phyloP scores from a whole-genome alignment of 2,888 invertebrate species.

The Anagyrus pseudococci region DNA sequence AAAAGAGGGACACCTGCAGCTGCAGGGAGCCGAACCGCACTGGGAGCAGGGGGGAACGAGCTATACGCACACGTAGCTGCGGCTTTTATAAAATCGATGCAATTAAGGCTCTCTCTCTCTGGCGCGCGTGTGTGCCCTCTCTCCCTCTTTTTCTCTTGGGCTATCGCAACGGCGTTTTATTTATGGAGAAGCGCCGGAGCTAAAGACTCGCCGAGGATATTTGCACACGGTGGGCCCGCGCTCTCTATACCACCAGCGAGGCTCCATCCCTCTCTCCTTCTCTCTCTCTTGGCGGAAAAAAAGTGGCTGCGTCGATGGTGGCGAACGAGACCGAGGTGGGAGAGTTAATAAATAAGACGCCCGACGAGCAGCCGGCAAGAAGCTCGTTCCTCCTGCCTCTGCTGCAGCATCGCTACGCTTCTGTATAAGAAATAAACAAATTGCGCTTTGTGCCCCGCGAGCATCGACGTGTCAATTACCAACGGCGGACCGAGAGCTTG shows the following conservation, averaged over 20 bases:
- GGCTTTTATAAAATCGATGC: slow-evolving; percentile 34
- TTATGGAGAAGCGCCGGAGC: slow-evolving; percentile 17
- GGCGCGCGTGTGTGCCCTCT: slow-evolving; percentile 5
- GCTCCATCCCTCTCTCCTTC: neutral
- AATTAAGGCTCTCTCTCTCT: too few species aligned
- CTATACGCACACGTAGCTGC: neutral
- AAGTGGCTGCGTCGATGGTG: slow-evolving; percentile 4
- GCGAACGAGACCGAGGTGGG: neutral
- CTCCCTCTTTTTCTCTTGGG: too few species aligned
- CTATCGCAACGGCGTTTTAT: slow-evolving; percentile 23
- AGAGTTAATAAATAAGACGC: slow-evolving; percentile 18
- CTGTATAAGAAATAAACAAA: neutral
- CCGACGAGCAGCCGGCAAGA: too few species aligned
- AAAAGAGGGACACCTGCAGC: too few species aligned
- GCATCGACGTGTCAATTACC: slow-evolving; percentile 10
- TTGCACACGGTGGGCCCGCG: neutral
- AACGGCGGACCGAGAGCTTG: neutral
- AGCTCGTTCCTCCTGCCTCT: neutral
- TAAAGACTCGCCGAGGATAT: slow-evolving; percentile 11
- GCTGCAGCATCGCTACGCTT: too few species aligned
- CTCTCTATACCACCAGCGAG: too few species aligned
- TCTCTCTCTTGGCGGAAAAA: neutral
- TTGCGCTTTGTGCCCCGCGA: neutral
- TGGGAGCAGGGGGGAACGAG: too few species aligned
- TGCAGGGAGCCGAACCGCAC: too few species aligned